Conservation (phyloP, 2,797 vertebrate species). For the Coluber constrictor region DNA sequence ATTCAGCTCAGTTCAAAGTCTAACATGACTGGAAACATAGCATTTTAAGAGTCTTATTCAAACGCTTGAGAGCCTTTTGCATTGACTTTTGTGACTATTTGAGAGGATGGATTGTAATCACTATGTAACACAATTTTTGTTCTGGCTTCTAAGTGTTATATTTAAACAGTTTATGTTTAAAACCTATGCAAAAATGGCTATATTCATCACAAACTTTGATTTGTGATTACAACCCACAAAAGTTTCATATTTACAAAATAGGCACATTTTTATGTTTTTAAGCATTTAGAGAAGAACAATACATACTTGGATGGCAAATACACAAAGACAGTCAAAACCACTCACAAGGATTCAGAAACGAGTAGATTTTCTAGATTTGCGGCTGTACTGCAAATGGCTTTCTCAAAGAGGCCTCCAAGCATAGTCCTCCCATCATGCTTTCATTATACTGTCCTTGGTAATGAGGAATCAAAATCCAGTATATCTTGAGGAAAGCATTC, state of each 20-base stretch:
- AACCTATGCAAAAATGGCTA: neutral
- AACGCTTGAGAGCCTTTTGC: neutral
- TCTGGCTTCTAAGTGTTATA: neutral
- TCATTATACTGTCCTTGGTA: neutral
- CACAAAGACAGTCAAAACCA: neutral
- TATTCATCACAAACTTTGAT: neutral
- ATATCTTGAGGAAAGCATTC: neutral
- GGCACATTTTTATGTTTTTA: neutral
- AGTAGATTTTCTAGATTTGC: neutral
- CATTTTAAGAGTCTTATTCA: conserved; percentile 6
- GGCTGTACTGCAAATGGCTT: neutral
- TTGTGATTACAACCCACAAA: neutral
- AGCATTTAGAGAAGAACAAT: neutral
- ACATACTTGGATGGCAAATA: neutral
- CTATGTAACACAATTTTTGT: neutral
- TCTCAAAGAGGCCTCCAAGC: neutral
- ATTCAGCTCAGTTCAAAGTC: neutral
- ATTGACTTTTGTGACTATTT: neutral
- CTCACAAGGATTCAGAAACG: neutral
- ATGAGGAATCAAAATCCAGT: neutral
- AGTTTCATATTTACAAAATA: neutral
- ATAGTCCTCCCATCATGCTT: neutral
- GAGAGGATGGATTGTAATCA: neutral
- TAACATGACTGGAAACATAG: conserved; percentile 12
- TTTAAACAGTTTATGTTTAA: neutral